Evolutionary conservation across 2,113 vertebrate species (phyloP).

Genomic region (Carlito syrichta): DNA sequence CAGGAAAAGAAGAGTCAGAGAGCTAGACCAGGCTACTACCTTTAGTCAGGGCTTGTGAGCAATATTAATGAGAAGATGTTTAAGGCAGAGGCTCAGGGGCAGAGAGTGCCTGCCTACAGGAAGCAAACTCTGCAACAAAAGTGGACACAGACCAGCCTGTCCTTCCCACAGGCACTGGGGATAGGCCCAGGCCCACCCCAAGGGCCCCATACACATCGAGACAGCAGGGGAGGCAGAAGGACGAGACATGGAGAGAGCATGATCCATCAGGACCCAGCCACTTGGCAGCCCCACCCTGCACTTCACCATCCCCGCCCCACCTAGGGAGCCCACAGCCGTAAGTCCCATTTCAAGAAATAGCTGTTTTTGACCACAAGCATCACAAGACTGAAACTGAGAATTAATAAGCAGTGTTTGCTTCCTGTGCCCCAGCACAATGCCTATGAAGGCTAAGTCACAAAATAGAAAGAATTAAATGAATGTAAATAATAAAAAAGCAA

Average conservation of each 20-base stretch:
- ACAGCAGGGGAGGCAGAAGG: not conserved
- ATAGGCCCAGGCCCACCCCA: too few species aligned
- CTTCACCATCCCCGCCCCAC: not conserved
- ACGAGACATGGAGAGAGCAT: not conserved
- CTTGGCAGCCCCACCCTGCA: not conserved
- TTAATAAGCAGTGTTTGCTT: not conserved
- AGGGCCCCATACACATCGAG: not conserved
- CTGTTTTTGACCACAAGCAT: not conserved
- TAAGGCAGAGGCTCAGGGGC: not conserved
- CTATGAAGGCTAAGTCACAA: not conserved
- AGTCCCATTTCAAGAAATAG: not conserved
- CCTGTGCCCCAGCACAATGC: not conserved
- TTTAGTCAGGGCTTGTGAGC: not conserved
- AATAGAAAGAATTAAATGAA: not conserved
- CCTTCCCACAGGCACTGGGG: not conserved
- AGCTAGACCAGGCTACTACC: not conserved
- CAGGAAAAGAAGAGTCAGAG: not conserved
- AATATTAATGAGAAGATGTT: not conserved
- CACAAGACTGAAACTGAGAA: slow-evolving; percentile 26
- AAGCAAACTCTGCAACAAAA: not conserved
- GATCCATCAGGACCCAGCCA: not conserved
- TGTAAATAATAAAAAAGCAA: not conserved
- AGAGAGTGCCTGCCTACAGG: not conserved
- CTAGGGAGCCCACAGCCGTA: not conserved
- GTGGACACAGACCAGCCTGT: not conserved